Base-by-base conservation (phyloP, 2,113 vertebrate genomes). In the Zingel zingel region DNA sequence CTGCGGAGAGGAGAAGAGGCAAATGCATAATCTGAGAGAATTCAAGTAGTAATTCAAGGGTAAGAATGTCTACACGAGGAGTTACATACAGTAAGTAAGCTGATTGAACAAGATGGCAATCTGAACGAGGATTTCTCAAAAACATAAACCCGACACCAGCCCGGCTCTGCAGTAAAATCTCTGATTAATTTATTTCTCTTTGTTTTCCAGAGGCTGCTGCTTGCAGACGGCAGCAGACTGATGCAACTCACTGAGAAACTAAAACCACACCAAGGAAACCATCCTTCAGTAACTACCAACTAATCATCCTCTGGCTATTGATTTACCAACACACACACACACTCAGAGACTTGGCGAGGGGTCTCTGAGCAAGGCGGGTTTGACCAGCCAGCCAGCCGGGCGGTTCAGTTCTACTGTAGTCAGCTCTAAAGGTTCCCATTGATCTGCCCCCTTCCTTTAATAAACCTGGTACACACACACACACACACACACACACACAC, bases 391-490 rank as follows among this genome's bases (percentile, higher is more conserved):
- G 91, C 78, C 90, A 86, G 89, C 76, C 81, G 64, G 90, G 84
- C 76, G 70, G 77, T 86, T 89, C 88, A 85, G 81, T 92, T 91
- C 88, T 91, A 89, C 92, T 91, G 89, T 88, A 90, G 92, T 93
- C 92, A 93, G 92, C 91, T 92, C 71, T 82, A 90, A 93, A 92
- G 91, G 88, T 88, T 92, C 75, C 78, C 89, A 93, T 93, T 92
- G 92, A 93, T 93, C 89, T 83, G 83, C 73, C 74, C 77, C 81
- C 77, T 79, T 78, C 81, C 90, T 90, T 88, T 89, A 92, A 91
- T 88, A 92, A 91, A 79, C 87, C 77, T 57, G 30, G 30, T 30
- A 33, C 2, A 3, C 67, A 72, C 68, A 47, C 68, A 71, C 50
- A 10, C n/a, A 12, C 54, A 47, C 63, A 33, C 2, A 3, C 67